Conservation (phyloP, 2,797 vertebrate species). For the Galaxias olidus region DNA sequence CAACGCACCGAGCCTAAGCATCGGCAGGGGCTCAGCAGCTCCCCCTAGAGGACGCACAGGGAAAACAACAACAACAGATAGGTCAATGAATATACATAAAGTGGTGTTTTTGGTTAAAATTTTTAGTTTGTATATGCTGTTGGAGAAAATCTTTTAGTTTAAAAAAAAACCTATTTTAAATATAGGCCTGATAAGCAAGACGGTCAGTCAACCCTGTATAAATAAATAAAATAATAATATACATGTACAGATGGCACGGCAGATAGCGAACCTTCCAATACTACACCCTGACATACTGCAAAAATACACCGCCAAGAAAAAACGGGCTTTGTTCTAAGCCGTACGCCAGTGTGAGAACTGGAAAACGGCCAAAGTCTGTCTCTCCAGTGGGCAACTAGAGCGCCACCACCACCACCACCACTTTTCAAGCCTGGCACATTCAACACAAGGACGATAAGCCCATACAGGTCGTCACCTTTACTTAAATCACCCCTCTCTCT, state of each 20-base stretch:
- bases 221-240: too few relatives aligned
- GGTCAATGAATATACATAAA: background rate
- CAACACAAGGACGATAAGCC: conserved; percentile 1
- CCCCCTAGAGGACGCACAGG: conserved; percentile 62
- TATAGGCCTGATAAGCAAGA: too few relatives aligned
- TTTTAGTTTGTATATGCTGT: too few relatives aligned
- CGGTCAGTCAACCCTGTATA: too few relatives aligned
- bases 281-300: background rate
- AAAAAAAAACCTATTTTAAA: too few relatives aligned
- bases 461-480: conserved; percentile 29
- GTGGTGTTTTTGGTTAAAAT: too few relatives aligned
- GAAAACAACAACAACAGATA: background rate
- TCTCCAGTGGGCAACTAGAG: conserved; percentile 9
- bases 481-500: conserved; percentile 32
- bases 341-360: background rate
- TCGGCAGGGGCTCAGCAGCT: conserved; percentile 80
- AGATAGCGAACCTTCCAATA: background rate
- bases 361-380: conserved; percentile 20
- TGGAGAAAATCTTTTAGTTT: too few relatives aligned
- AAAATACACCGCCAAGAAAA: background rate
- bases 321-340: background rate
- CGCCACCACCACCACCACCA: conserved; percentile 20
- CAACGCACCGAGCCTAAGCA: conserved; percentile 81
- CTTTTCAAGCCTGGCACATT: conserved; percentile 27
- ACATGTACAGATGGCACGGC: background rate